phyloP scores from a whole-genome alignment of 1,140 invertebrate species.

The Drosophila sulfurigaster region DNA sequence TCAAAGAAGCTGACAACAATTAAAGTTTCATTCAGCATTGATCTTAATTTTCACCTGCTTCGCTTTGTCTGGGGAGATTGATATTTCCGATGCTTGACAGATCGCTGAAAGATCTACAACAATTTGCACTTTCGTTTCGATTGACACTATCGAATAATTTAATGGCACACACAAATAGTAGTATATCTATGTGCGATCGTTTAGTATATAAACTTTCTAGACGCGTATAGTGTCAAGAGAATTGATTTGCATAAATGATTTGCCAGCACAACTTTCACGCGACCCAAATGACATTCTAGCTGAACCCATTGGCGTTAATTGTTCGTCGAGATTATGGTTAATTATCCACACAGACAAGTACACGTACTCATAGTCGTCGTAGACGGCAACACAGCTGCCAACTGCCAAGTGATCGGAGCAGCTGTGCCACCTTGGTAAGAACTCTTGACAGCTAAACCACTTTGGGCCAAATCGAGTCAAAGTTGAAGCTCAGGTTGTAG shows the following conservation, averaged over 20 bases:
- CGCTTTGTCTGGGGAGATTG: slow-evolving; percentile 42
- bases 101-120: slow-evolving; percentile 30
- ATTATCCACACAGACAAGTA: slow-evolving; percentile 56
- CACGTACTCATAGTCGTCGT: slow-evolving; percentile 1
- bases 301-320: slow-evolving; percentile 55
- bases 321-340: slow-evolving; percentile 61
- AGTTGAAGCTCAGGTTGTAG: slow-evolving; percentile 13
- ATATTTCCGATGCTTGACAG: slow-evolving; percentile 55
- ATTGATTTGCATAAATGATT: slow-evolving; percentile 75
- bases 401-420: not conserved
- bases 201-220: slow-evolving; percentile 61
- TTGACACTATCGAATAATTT: slow-evolving; percentile 18
- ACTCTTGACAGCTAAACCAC: slow-evolving; percentile 11
- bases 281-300: slow-evolving; percentile 76
- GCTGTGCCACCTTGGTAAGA: slow-evolving; percentile 5
- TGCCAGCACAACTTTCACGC: slow-evolving; percentile 66
- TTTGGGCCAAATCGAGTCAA: slow-evolving; percentile 15
- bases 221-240: slow-evolving; percentile 22
- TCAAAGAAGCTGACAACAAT: slow-evolving; percentile 49
- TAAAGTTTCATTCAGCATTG: slow-evolving; percentile 46
- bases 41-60: slow-evolving; percentile 29
- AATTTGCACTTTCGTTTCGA: slow-evolving; percentile 72
- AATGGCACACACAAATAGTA: not conserved
- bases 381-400: not conserved
- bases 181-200: slow-evolving; percentile 24